Base-by-base conservation (phyloP, 2,797 vertebrate species). In the Danio choprae region DNA sequence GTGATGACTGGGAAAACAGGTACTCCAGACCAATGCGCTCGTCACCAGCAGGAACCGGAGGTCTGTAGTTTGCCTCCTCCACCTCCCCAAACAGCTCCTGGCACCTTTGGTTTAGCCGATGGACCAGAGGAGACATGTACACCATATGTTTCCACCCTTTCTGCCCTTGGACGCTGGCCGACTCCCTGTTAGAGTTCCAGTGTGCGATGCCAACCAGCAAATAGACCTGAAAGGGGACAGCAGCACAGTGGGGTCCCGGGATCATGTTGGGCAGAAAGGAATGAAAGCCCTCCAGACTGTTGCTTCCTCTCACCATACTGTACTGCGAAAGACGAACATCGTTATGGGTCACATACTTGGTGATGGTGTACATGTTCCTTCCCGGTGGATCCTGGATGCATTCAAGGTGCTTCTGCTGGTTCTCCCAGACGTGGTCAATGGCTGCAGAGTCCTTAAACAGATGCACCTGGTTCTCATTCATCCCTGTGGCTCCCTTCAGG, bases 341-440 rank as follows among this genome's bases (percentile, higher is more conserved):
- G 1, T 46, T 58, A 44, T 4, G 16, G 3, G 48, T 68, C 7
- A 55, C 22, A 12, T 43, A 16, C 7, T 55, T 51, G 40, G n/a
- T 79, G 44, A 63, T 74, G 48, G 36, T 79, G 41, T 69, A 77
- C 60, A 74, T 83, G 41, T 56, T 68, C 44, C 71, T 83, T 12
- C 50, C 63, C 8, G 81, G 78, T 50, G 71, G 79, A 41, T 81
- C 76, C 60, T 81, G 81, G 11, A 83, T 65, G 75, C 82, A 79
- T 29, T 81, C 65, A 4, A 84, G 51, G 72, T 84, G 38, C 51
- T 29, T 56, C 9, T 79, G 71, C 53, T 83, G 81, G n/a, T 10
- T 41, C 9, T 6, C 77, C 65, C 85, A 86, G 43, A 83, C 9
- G 18, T 72, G 40, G 64, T 80, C 53, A 20, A 86, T 83, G 9